Base-by-base conservation (phyloP, 2,113 vertebrate species). In the Phylloscopus trochilus region DNA sequence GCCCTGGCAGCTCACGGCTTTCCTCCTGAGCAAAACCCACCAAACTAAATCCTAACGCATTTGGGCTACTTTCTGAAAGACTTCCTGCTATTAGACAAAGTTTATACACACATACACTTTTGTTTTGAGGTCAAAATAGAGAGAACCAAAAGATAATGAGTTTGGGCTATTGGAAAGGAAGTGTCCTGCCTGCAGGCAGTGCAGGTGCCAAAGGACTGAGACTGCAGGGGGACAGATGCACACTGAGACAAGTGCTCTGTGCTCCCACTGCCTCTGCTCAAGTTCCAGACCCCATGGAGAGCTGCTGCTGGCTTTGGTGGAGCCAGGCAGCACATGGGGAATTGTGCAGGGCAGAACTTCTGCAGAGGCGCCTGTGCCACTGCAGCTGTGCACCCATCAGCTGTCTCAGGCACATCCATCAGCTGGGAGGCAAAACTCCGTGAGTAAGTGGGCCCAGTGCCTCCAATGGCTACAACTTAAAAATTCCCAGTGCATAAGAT, bases 391-490 rank as follows among this genome's bases (percentile, higher is more conserved):
- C 3, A 23, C 43, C 13, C 15, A 24, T 30, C 53, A 47, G 14
- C 58, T 47, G 44, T 15, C n/a, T 53, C 4, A 0, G 7, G 33
- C 1, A 1, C 1, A n/a, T 37, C 35, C 18, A 15, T 21, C 58
- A 41, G 15, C 41, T 47, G 59, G 19, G 30, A 56, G 11, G 41
- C 30, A 75, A 74, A 83, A 59, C 4, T 22, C 59, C 18, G 5
- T 22, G 8, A 76, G 43, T 1, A 7, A 58, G 17, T 5, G 24
- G 18, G 31, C 64, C 64, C 89, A 14, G 44, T 60, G 52, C 49
- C 74, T 87, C 78, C 55, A 60, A 13, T 21, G 55, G 26, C 26
- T 59, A 44, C 26, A 15, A 9, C 43, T 43, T 52, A 15, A 79
- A 70, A 79, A 72, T 11, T 20, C 39, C 28, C 66, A 18, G 20